Conservation (phyloP, 2,797 vertebrate species). For the Halcyon smyrnensis region DNA sequence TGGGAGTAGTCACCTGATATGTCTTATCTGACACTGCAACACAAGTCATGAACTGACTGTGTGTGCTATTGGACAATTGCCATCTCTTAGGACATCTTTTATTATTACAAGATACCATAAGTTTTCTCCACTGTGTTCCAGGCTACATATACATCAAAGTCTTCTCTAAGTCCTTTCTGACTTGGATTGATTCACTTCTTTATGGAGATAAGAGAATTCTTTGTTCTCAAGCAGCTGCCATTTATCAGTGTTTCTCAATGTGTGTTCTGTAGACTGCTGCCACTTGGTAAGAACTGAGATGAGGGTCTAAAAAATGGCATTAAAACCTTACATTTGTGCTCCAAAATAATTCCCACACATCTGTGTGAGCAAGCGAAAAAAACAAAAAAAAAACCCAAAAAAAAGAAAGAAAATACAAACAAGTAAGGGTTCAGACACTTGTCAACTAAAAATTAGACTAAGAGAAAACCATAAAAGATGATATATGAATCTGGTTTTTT, state of each 20-base stretch:
- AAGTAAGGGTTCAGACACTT: neutral
- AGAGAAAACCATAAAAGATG: neutral
- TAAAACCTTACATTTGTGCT: neutral
- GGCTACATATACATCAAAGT: neutral
- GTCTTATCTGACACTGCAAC: neutral
- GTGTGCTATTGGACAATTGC: neutral
- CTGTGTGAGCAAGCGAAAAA: fast-evolving
- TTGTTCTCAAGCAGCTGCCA: neutral
- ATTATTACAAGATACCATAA: neutral
- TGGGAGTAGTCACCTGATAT: neutral
- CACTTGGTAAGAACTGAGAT: neutral
- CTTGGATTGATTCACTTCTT: neutral
- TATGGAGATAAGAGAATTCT: neutral
- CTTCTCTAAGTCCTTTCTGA: neutral
- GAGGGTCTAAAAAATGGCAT: neutral
- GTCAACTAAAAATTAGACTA: neutral
- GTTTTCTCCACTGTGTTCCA: neutral
- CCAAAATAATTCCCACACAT: neutral
- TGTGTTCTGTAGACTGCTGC: neutral
- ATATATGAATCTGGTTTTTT: neutral
- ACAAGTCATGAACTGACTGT: fast-evolving
- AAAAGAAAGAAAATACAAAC: neutral
- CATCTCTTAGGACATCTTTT: neutral
- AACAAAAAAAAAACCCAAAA: neutral
- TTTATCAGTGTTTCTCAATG: neutral